phyloP scores from a whole-genome alignment of 1,140 invertebrate species.

The Cotesia glomerata region DNA sequence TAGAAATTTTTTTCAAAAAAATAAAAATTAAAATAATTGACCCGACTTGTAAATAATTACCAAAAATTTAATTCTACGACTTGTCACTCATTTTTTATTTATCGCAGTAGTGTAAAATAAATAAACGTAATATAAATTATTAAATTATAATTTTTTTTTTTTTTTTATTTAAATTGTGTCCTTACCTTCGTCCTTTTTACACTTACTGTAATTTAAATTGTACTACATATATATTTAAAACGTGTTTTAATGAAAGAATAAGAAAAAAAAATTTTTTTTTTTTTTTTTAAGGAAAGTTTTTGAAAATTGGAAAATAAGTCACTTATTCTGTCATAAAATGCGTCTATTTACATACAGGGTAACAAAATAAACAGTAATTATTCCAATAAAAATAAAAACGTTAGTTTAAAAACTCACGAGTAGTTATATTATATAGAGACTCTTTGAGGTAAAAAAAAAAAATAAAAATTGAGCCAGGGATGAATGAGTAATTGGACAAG shows the following conservation, averaged over 20 bases:
- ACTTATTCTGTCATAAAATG: constrained; percentile 41
- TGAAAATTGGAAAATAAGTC: not conserved
- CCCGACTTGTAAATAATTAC: too few species aligned
- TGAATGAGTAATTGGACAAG: constrained; percentile 44
- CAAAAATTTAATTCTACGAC: not conserved
- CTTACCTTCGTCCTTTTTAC: not conserved
- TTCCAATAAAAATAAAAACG: constrained; percentile 43
- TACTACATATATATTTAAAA: not conserved
- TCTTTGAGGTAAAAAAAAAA: constrained; percentile 35
- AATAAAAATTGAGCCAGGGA: constrained; percentile 30
- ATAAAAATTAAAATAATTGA: too few species aligned
- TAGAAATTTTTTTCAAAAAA: too few species aligned
- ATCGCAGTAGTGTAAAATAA: too few species aligned
- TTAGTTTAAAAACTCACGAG: not conserved
- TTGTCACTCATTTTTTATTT: not conserved
- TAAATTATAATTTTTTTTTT: not conserved
- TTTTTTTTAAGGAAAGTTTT: too few species aligned
- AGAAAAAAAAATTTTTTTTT: not conserved
- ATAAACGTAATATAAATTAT: not conserved
- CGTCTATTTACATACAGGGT: constrained; percentile 58
- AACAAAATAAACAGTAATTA: constrained; percentile 46
- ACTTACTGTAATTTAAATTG: not conserved
- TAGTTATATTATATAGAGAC: constrained; percentile 15
- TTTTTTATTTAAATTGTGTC: not conserved
- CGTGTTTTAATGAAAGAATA: not conserved